Conservation (phyloP, 1,140 invertebrate genomes). For the Solenopsis fugax region DNA sequence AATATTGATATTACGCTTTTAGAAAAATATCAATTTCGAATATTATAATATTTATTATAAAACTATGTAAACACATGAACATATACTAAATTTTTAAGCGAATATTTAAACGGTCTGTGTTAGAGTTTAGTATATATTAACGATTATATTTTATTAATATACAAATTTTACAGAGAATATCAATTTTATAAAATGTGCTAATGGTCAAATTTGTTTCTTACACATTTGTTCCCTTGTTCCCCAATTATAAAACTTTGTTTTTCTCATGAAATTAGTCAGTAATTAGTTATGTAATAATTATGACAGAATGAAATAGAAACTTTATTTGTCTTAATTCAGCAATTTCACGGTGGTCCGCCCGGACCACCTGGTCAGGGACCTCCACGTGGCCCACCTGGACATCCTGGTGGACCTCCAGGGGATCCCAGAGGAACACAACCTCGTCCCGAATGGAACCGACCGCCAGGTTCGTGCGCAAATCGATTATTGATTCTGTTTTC, state of each 20-base stretch:
- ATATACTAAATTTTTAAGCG: not conserved
- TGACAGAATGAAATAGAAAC: conserved; percentile 59
- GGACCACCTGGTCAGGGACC: conserved; percentile 88
- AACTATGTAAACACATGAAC: not conserved
- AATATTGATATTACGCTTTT: not conserved
- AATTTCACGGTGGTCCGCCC: conserved; percentile 90
- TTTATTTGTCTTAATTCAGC: conserved; percentile 71
- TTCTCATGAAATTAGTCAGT: conserved; percentile 7
- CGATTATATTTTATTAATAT: conserved; percentile 19
- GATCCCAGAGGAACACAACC: conserved; percentile 89
- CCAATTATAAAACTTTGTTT: conserved; percentile 30
- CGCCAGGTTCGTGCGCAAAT: conserved; percentile 86
- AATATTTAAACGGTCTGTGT: not conserved
- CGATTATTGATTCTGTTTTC: not conserved
- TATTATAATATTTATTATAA: not conserved
- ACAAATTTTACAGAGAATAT: not conserved
- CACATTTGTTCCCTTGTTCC: not conserved
- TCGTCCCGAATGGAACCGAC: conserved; percentile 92
- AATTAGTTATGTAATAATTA: conserved; percentile 55
- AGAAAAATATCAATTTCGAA: not conserved
- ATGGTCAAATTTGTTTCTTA: not conserved
- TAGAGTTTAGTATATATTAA: conserved; percentile 10
- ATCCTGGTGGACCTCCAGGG: conserved; percentile 86
- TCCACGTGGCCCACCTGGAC: conserved; percentile 88
- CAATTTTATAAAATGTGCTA: conserved; percentile 13